Percentiles rank a stretch among this genome's conserved stretches.
These are phyloP conservation scores for Ischnura elegans DNA, from an alignment of 2,888 invertebrate genomes.

Conservation along the genomic window DNA sequence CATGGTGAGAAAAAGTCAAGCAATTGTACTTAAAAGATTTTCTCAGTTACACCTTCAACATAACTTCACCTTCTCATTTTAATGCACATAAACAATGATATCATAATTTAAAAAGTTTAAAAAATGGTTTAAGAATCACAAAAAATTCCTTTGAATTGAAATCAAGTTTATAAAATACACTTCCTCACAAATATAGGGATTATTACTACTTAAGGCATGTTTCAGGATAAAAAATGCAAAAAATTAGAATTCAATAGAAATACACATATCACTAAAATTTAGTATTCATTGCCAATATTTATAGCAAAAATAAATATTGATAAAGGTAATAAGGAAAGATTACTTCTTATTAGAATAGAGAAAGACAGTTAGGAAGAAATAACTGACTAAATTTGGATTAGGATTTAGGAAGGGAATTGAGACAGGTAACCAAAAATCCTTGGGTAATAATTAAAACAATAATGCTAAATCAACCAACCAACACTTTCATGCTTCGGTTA, in stretches of 20 bases:
- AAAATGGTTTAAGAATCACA: neutral
- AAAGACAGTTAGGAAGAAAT: constrained; percentile 55
- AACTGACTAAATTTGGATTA: neutral
- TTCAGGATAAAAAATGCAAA: neutral
- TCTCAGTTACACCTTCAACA: neutral
- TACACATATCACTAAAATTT: neutral
- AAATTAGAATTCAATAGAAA: neutral
- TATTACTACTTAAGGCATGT: neutral
- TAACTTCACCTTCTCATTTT: neutral
- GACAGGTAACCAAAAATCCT: neutral
- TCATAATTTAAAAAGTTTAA: neutral
- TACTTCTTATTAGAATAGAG: neutral
- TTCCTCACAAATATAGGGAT: neutral
- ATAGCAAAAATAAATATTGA: constrained; percentile 47
- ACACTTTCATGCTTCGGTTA: constrained; percentile 55
- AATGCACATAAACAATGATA: neutral
- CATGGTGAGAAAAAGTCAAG: neutral
- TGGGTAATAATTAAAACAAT: constrained; percentile 10
- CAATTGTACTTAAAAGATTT: neutral
- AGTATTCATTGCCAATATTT: constrained; percentile 60
- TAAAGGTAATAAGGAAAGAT: neutral
- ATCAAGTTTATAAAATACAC: neutral
- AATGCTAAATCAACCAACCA: constrained; percentile 26
- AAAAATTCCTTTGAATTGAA: neutral
- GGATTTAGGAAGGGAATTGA: constrained; percentile 14